Evolutionary conservation across 1,140 invertebrate genomes (phyloP), one percentile per base, ranked within the genome.

Genomic region (Saccostrea cuccullata): DNA sequence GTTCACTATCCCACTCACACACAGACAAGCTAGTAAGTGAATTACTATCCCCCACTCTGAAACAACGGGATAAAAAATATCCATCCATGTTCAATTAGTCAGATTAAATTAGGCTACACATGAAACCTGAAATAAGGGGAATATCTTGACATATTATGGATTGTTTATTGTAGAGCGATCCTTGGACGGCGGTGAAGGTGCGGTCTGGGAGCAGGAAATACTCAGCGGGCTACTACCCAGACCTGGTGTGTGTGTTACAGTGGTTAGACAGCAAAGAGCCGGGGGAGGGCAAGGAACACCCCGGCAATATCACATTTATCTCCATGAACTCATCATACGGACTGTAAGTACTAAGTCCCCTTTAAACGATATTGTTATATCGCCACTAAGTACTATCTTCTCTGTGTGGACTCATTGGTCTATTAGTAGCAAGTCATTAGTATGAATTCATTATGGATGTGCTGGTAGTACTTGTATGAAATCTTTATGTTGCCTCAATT

Each of bases 291-390:
- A 97, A 97, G 87, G 97, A 97, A 94, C 96, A 97, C 84, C 96
- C 97, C 56, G 97, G 97, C 91, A 96, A 97, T 93, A 97, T 99
- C 86, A 97, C 98, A 87, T 97, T 98, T 88, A 96, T 99, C 92
- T 97, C 97, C 92, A 96, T 99, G 93, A 99, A 99, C 95, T 99
- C 98, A 91, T 98, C 97, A 47, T 99, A 98, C 96, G 98, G 98
- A 94, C 96, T 99, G 98, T 99, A 96, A 98, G 98, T 97, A 20
- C n/a, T 0, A 47, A 47, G 47, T 47, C 9, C 1, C 6, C 47
- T 47, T 47, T 2, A 36, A 36, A 36, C n/a, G 40, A 3, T 47
- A 47, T 47, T 6, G 6, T 47, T 3, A 47, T 47, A 47, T 47
- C 2, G 6, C 40, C 40, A 6, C 40, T 47, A 47, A 47, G 40